Evolutionary conservation across 2,797 vertebrate genomes (phyloP), one percentile per base, ranked within the genome.

Genomic region (Alectoris magna): DNA sequence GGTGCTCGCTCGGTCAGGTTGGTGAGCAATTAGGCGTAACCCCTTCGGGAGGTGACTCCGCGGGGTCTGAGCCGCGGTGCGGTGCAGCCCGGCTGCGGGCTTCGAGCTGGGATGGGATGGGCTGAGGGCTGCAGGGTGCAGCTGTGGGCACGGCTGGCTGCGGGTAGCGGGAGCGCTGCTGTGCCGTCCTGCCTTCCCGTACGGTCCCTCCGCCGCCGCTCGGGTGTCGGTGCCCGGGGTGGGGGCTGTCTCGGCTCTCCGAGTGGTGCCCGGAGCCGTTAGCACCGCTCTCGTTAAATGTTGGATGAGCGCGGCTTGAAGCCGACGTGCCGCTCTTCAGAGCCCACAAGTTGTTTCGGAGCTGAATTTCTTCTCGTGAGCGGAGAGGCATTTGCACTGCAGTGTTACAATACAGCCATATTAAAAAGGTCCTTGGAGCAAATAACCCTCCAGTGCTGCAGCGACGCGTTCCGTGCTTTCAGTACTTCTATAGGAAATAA

Each of bases 381-480:
- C 87, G 81, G 95, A 49, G 79, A 96, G 96, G 80, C 73, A 95
- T 95, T 97, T 95, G 94, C 96, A 97, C 97, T 98, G 97, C 97
- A 96, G 97, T 96, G 96, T 97, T 98, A 96, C 97, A 97, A 96
- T 97, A 97, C 97, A 98, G 97, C 97, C 98, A 98, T 98, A 97
- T 98, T 98, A 97, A 97, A 97, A 94, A 97, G 97, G 97, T 98
- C 97, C 96, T 97, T 87, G 75, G 96, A 96, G 97, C 96, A 94
- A 88, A 85, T 94, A 97, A 96, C 96, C 91, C 93, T 94, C 93
- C 81, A 64, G 93, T 70, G 79, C 97, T 95, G 94, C 97, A 97
- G 96, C 91, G 90, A 67, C 3, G 0, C 92, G 75, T 94, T 91
- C 94, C 60, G 64, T 66, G 93, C 90, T 81, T 87, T 93, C 69